Conservation (phyloP, 2,888 invertebrate genomes). For the Pammene aurita region DNA sequence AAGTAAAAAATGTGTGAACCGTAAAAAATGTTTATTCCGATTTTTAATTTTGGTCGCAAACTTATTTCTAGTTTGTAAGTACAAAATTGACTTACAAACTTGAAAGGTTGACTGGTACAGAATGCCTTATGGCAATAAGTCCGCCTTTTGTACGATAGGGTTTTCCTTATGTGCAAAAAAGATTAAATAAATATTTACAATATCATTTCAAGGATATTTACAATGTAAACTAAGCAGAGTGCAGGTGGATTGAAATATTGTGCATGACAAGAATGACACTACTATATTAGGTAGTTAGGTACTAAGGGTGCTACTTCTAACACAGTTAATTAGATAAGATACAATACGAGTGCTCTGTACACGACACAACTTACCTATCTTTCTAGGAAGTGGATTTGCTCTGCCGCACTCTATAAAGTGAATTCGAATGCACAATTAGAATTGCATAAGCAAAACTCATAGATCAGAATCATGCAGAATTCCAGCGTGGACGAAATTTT, state of each 20-base stretch:
- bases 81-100: no score
- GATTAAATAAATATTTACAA: no score
- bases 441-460: slow-evolving; percentile 36
- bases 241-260: not conserved
- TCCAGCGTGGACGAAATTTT: not conserved
- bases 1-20: no score
- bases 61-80: no score
- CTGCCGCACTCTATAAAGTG: slow-evolving; percentile 81
- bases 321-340: not conserved
- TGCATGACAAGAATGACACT: no score
- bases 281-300: not conserved
- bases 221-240: not conserved
- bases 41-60: no score
- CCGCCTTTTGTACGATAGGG: no score
- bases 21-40: no score
- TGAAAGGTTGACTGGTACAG: no score
- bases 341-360: slow-evolving; percentile 27
- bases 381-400: slow-evolving; percentile 79
- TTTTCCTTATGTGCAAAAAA: no score
- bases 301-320: not conserved
- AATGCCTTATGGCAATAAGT: no score
- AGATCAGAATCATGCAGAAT: not conserved
- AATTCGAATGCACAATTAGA: slow-evolving; percentile 53
- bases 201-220: no score
- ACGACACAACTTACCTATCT: slow-evolving; percentile 72